These are phyloP conservation scores for Chelonia mydas DNA, from an alignment of 2,797 vertebrate species.

Conservation along the genomic window DNA sequence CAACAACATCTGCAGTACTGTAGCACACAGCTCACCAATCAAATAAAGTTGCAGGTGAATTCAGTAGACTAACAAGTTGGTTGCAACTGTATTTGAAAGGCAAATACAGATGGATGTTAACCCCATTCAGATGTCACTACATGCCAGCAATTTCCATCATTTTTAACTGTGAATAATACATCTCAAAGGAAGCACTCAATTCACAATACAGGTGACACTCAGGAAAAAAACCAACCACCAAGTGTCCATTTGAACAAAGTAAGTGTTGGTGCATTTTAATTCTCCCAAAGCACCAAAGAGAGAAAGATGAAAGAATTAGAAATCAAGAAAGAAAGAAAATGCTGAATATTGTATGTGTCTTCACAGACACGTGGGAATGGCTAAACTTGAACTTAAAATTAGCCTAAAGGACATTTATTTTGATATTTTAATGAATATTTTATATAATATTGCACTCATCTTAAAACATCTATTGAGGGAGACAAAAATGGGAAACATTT, in stretches of 20 bases:
- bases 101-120: background rate
- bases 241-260: background rate
- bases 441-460: background rate
- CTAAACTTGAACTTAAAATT: background rate
- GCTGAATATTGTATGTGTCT: background rate
- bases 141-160: background rate
- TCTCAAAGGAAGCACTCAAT: background rate
- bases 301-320: background rate
- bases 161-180: background rate
- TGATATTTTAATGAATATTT: conserved; percentile 19
- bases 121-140: background rate
- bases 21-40: background rate
- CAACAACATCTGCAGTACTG: background rate
- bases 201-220: background rate
- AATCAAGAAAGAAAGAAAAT: background rate
- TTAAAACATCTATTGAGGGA: background rate
- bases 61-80: background rate
- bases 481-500: background rate
- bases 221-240: background rate
- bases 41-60: background rate
- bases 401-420: background rate
- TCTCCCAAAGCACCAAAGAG: background rate
- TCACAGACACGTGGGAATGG: background rate
- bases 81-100: background rate
- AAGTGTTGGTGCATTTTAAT: background rate